These are phyloP conservation scores for Philonicus albiceps DNA, from an alignment of 2,888 invertebrate species.

Conservation along the genomic window DNA sequence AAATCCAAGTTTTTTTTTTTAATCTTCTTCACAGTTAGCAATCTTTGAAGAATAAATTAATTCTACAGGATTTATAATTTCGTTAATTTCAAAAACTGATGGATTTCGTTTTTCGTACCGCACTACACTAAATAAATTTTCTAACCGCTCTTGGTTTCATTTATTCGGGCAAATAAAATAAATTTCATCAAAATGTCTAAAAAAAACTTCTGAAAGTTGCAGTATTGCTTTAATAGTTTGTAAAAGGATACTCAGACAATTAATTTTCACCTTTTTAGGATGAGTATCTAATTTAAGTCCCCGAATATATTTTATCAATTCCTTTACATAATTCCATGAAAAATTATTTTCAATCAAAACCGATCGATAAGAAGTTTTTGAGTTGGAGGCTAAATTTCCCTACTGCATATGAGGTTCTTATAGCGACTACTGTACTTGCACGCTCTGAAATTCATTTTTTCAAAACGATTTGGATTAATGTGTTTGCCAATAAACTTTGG, in stretches of 20 bases:
- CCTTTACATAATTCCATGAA: background rate
- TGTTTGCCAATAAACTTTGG: background rate
- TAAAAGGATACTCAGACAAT: background rate
- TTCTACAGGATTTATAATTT: background rate
- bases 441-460: too few species aligned
- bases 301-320: background rate
- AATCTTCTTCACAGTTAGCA: too few species aligned
- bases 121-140: background rate
- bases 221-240: background rate
- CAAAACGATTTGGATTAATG: background rate
- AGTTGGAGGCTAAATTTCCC: too few species aligned
- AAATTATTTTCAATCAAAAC: background rate
- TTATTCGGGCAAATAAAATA: background rate
- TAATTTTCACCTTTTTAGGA: background rate
- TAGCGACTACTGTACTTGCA: too few species aligned
- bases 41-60: too few species aligned
- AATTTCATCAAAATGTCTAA: background rate
- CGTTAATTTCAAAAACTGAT: background rate
- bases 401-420: too few species aligned
- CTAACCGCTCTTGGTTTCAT: background rate
- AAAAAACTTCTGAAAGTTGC: background rate
- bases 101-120: background rate
- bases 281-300: background rate
- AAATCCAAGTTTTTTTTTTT: too few species aligned
- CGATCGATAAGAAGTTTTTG: background rate